phyloP scores from a whole-genome alignment of 2,797 vertebrate genomes.

The Sebastes elongatus region DNA sequence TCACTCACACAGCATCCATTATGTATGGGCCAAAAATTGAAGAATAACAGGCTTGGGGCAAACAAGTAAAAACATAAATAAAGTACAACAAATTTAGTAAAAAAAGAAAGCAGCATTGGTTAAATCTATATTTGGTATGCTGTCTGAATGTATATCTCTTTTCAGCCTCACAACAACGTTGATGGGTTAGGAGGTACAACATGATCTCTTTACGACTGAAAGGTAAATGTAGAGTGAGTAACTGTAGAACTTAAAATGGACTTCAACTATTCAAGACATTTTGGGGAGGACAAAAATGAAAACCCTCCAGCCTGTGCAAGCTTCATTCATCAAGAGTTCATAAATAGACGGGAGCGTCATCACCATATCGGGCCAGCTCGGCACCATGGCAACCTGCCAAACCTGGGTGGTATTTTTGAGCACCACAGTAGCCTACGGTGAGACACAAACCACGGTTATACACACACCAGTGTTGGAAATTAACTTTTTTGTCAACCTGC shows the following conservation, averaged over 20 bases:
- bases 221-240: neutral
- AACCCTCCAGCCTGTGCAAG: neutral
- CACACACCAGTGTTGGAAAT: neutral
- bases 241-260: neutral
- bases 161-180: constrained; percentile 11
- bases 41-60: constrained; percentile 73
- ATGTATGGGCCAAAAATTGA: constrained; percentile 78
- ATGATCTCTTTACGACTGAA: neutral
- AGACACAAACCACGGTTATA: neutral
- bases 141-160: constrained; percentile 22
- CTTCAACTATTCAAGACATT: neutral
- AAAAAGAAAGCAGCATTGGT: constrained; percentile 22
- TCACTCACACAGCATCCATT: constrained; percentile 79
- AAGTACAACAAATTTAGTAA: constrained; percentile 56
- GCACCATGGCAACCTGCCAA: neutral
- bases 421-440: neutral
- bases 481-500: too few relatives aligned
- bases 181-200: neutral
- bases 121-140: constrained; percentile 54
- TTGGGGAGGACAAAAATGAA: neutral
- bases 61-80: constrained; percentile 70
- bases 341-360: constrained; percentile 7
- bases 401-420: constrained; percentile 6
- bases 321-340: constrained; percentile 5
- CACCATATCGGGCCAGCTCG: neutral